Base-by-base conservation (phyloP, 2,113 vertebrate species). In the Heptranchias perlo region DNA sequence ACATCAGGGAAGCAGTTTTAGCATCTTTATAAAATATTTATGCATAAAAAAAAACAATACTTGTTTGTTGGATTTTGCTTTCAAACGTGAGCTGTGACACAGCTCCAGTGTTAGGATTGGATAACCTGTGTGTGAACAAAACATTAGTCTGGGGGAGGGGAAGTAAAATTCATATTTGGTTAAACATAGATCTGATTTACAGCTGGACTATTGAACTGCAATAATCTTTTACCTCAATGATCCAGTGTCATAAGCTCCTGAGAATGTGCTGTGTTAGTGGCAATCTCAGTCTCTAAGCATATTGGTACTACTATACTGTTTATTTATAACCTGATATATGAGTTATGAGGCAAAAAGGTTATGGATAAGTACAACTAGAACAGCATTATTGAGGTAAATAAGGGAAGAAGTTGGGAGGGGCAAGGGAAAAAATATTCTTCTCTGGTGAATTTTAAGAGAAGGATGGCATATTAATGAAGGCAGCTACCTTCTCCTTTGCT, bases 401-500 rank as follows among this genome's bases (percentile, higher is more conserved):
- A 82, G 39, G 16, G 23, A n/a, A 62, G 35, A n/a, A 92, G n/a
- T 44, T 93, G 87, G 16, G 31, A n/a, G n/a, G 54, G 87, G 0
- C 13, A 4, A 58, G 54, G 31, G 87, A 61, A 39, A 54, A 62
- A 39, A 23, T 93, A 39, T 64, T 93, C 21, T 39, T 62, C 58
- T 39, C 35, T 8, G n/a, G n/a, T n/a, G n/a, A 64, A 62, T n/a
- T 23, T 62, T 18, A 62, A 58, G 31, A 39, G 31, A 61, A 39
- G 35, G 64, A 64, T 93, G 89, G 14, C 58, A 23, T 21, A 64
- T 25, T 58, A 39, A 64, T 10, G 21, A 93, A 23, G 28, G n/a
- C 89, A 62, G 58, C 89, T 92, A 92, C 54, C 58, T n/a, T 92
- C 58, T 62, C 89, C 58, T 92, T 62, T 92, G 35, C 54, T 62